Conservation (phyloP, 2,797 vertebrate species). For the Eulemur rubriventer region DNA sequence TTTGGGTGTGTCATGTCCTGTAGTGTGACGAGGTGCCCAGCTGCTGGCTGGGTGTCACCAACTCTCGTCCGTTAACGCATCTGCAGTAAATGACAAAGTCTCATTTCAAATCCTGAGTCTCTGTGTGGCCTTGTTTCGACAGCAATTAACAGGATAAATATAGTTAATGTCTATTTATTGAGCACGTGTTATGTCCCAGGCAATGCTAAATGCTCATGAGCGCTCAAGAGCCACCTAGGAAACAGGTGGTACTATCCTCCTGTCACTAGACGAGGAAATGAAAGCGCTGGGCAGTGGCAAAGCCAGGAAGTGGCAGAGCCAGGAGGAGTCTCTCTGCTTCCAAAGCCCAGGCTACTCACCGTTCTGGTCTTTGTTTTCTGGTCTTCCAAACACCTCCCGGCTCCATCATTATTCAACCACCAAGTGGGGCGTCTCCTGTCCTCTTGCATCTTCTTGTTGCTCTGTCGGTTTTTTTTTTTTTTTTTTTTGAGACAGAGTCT, state of each 20-base stretch:
- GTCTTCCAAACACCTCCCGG: background rate
- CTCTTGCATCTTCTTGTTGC: background rate
- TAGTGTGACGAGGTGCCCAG: too few relatives aligned
- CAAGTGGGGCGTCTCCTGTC: background rate
- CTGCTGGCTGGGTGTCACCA: background rate
- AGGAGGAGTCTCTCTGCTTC: background rate
- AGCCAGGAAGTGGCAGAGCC: background rate
- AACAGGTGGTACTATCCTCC: background rate
- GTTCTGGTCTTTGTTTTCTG: background rate
- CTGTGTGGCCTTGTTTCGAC: background rate
- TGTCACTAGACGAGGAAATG: background rate
- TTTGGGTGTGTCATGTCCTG: background rate
- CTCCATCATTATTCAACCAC: background rate
- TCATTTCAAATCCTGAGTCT: background rate
- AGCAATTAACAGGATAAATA: background rate
- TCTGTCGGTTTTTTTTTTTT: too few relatives aligned
- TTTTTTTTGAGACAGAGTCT: too few relatives aligned
- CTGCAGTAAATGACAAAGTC: background rate
- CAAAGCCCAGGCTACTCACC: background rate
- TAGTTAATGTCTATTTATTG: background rate
- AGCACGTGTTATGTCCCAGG: background rate
- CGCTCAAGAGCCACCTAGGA: background rate
- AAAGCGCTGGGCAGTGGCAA: background rate
- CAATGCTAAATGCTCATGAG: background rate
- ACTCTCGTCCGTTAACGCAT: background rate